phyloP scores from a whole-genome alignment of 1,140 invertebrate genomes.

The Calephelis virginiensis region DNA sequence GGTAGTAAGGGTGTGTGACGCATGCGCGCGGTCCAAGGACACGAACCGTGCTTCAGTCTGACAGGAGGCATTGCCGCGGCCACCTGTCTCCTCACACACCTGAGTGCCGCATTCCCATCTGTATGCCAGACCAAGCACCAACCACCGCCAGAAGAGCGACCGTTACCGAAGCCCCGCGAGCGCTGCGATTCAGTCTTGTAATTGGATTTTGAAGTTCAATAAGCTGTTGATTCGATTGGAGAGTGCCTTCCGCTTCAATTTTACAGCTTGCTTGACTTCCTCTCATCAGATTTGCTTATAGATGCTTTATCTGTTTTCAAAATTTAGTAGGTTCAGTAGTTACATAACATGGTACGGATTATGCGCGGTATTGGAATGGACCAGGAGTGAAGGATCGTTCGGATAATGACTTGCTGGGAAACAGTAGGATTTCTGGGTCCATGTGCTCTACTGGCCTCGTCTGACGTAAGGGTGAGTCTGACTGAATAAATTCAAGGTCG shows the following conservation, averaged over 20 bases:
- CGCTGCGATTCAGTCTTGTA: slow-evolving; percentile 75
- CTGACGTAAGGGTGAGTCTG: slow-evolving; percentile 70
- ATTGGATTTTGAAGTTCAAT: slow-evolving; percentile 75
- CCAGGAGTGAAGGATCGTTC: background rate
- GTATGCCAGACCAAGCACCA: slow-evolving; percentile 57
- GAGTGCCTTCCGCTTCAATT: slow-evolving; percentile 70
- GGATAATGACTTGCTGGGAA: slow-evolving; percentile 76
- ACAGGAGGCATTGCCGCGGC: slow-evolving; percentile 62
- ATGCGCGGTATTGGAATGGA: slow-evolving; percentile 13
- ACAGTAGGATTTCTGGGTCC: slow-evolving; percentile 74
- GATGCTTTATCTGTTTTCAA: slow-evolving; percentile 57
- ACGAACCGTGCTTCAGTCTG: slow-evolving; percentile 69
- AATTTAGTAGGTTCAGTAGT: slow-evolving; percentile 41
- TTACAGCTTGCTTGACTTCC: slow-evolving; percentile 65
- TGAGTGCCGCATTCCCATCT: slow-evolving; percentile 56
- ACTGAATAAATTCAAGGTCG: slow-evolving; percentile 41
- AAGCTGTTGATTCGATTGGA: slow-evolving; percentile 72
- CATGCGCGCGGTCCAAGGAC: slow-evolving; percentile 69
- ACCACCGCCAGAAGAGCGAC: slow-evolving; percentile 58
- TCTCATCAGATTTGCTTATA: slow-evolving; percentile 57
- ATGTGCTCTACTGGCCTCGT: slow-evolving; percentile 72
- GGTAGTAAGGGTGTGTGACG: slow-evolving; percentile 53
- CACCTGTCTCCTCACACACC: slow-evolving; percentile 45
- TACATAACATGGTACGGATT: slow-evolving; percentile 57
- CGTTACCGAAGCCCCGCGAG: slow-evolving; percentile 66